Evolutionary conservation across 2,888 invertebrate genomes (phyloP).

Genomic region (Sinhomidia bicolor): DNA sequence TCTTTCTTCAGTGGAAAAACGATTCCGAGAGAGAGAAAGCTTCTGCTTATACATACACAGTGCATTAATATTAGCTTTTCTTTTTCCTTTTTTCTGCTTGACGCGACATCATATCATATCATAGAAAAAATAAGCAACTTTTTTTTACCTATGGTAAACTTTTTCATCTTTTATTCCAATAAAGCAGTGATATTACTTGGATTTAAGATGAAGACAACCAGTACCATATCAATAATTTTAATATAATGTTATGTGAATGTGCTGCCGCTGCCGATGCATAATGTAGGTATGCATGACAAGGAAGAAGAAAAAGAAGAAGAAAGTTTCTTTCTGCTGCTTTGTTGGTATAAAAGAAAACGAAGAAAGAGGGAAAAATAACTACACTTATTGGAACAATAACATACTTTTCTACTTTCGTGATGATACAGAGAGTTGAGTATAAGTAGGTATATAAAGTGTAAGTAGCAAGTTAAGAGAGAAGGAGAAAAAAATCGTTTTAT

Average conservation of each 20-base stretch:
- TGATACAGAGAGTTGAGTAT: neutral
- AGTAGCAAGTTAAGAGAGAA: too few species aligned
- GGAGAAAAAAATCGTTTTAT: neutral
- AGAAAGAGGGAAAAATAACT: too few species aligned
- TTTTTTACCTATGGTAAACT: conserved; percentile 21
- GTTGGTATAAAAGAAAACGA: neutral
- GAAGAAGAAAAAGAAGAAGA: neutral
- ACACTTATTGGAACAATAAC: neutral
- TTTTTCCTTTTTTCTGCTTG: too few species aligned
- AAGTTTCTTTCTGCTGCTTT: neutral
- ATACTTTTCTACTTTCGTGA: neutral
- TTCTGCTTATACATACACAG: too few species aligned
- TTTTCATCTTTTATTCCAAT: conserved; percentile 26
- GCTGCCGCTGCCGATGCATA: too few species aligned
- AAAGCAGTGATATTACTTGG: too few species aligned
- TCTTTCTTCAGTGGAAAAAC: too few species aligned
- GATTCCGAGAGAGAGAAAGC: neutral
- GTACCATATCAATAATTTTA: neutral
- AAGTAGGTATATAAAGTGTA: neutral
- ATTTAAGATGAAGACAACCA: neutral
- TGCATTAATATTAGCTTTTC: too few species aligned
- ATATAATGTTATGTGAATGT: neutral
- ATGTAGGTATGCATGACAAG: too few species aligned
- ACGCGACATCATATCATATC: too few species aligned
- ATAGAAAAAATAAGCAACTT: too few species aligned